Conservation (phyloP, 2,797 vertebrate genomes). For the Scarus forsteni region DNA sequence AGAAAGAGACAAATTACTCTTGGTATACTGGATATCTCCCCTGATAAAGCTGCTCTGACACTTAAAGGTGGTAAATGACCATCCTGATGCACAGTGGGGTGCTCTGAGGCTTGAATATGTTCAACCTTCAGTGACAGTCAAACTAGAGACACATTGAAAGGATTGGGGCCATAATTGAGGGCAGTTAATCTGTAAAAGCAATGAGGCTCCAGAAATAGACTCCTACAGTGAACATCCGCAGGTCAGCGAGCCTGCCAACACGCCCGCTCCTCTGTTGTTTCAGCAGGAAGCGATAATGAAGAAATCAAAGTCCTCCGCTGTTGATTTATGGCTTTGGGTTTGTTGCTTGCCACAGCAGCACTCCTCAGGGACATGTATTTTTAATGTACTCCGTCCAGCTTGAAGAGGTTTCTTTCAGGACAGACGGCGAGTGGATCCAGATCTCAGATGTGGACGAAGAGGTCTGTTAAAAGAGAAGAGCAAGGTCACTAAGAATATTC, state of each 20-base stretch:
- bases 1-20: constrained; percentile 9
- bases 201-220: constrained; percentile 70
- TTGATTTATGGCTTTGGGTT: constrained; percentile 66
- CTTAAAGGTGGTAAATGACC: constrained; percentile 32
- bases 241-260: constrained; percentile 50
- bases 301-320: constrained; percentile 62
- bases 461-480: constrained; percentile 69
- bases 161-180: constrained; percentile 70
- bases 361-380: constrained; percentile 66
- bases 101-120: constrained; percentile 50
- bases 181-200: constrained; percentile 74
- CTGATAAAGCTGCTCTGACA: neutral
- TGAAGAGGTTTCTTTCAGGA: constrained; percentile 47
- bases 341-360: constrained; percentile 30
- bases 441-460: constrained; percentile 13
- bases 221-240: constrained; percentile 42
- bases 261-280: constrained; percentile 46
- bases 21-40: constrained; percentile 11
- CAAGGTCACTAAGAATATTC: constrained; percentile 62
- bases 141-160: constrained; percentile 46
- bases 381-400: constrained; percentile 62
- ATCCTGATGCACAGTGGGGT: constrained; percentile 13
- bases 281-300: constrained; percentile 56
- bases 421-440: constrained; percentile 31
- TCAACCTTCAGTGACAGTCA: constrained; percentile 49